phyloP scores from a whole-genome alignment of 2,113 vertebrate species.

The Poeciliopsis retropinna region DNA sequence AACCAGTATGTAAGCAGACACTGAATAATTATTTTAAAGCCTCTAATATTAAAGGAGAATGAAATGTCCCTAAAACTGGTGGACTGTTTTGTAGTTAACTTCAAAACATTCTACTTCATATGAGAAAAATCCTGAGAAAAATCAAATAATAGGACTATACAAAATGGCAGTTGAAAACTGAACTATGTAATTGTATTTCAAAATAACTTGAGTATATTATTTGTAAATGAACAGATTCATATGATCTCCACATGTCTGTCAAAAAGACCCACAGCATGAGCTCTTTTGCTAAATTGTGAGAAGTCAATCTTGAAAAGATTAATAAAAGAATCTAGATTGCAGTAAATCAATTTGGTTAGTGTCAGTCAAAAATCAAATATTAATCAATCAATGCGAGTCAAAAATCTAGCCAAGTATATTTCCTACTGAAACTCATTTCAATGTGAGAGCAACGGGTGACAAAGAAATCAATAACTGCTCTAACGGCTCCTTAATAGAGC shows the following conservation, averaged over 20 bases:
- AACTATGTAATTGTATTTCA: too few relatives aligned
- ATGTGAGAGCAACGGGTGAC: slow-evolving; percentile 7
- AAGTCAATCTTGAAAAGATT: neutral
- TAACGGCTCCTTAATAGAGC: too few relatives aligned
- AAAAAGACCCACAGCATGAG: neutral
- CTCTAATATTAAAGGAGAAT: neutral
- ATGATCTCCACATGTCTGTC: neutral
- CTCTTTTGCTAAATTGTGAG: neutral
- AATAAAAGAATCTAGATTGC: neutral
- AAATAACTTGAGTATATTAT: neutral
- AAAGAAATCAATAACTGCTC: slow-evolving; percentile 14
- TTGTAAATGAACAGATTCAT: neutral
- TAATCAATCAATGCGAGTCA: neutral
- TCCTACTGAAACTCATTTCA: neutral
- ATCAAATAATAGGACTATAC: too few relatives aligned
- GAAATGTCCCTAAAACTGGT: neutral
- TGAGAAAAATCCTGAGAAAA: too few relatives aligned
- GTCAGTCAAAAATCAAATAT: neutral
- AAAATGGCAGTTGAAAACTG: too few relatives aligned
- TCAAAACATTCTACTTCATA: neutral
- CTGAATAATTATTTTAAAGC: too few relatives aligned
- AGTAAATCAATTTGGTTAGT: neutral
- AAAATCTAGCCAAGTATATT: neutral
- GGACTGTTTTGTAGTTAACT: too few relatives aligned
- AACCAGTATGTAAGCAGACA: neutral